Evolutionary conservation across 1,140 invertebrate genomes (phyloP).

Genomic region (Pseudomyrmex pallidus): DNA sequence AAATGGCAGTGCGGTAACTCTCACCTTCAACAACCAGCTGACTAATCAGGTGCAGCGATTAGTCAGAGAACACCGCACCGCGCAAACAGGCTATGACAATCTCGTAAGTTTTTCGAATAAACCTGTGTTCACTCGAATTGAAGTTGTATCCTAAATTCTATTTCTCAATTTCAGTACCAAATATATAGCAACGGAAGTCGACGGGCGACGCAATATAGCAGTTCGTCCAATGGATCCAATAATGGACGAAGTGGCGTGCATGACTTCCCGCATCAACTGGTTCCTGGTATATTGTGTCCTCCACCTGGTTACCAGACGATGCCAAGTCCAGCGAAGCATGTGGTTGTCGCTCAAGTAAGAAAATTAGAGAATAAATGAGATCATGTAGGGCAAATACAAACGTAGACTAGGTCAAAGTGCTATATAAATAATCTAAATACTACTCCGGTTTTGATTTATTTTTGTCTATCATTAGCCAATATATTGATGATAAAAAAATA

Average conservation of each 20-base stretch:
- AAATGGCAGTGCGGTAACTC: slow-evolving; percentile 92
- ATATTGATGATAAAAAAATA: too few relatives aligned
- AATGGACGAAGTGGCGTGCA: slow-evolving; percentile 83
- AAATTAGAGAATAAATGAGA: too few relatives aligned
- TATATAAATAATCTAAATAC: too few relatives aligned
- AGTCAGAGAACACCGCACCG: slow-evolving; percentile 86
- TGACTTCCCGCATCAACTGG: slow-evolving; percentile 93
- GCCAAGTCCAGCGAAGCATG: slow-evolving; percentile 94
- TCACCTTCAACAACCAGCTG: slow-evolving; percentile 94
- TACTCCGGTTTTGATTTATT: too few relatives aligned
- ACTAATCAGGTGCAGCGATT: slow-evolving; percentile 90
- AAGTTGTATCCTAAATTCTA: slow-evolving; percentile 10
- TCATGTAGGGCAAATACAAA: too few relatives aligned
- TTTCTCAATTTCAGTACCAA: slow-evolving; percentile 89
- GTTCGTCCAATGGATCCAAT: slow-evolving; percentile 82
- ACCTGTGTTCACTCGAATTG: too few relatives aligned
- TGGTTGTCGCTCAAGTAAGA: slow-evolving; percentile 90
- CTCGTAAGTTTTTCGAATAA: slow-evolving; percentile 80
- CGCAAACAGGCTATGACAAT: slow-evolving; percentile 88
- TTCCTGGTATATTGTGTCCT: slow-evolving; percentile 96
- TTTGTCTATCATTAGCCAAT: too few relatives aligned
- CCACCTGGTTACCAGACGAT: slow-evolving; percentile 93
- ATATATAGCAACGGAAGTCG: slow-evolving; percentile 92
- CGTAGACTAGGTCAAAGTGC: too few relatives aligned
- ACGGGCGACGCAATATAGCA: slow-evolving; percentile 87